Evolutionary conservation across 2,888 invertebrate genomes (phyloP).

Genomic region (Caenorhabditis sulstoni): DNA sequence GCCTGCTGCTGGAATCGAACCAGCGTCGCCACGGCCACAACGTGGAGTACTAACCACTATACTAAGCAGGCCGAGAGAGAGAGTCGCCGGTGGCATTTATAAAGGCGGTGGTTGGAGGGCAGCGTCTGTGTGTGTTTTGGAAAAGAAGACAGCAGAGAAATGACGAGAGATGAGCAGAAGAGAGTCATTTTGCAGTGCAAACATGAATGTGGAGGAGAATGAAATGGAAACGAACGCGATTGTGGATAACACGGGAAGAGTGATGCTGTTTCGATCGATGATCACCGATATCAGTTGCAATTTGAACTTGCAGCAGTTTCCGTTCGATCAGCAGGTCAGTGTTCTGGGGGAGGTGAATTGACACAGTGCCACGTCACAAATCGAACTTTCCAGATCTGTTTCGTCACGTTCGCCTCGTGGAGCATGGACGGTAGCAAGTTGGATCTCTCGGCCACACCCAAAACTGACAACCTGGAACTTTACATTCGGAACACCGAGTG

Average conservation of each 20-base stretch:
- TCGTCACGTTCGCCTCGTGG: slow-evolving; percentile 79
- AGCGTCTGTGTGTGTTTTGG: not conserved
- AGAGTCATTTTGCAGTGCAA: slow-evolving; percentile 67
- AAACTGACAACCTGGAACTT: slow-evolving; percentile 75
- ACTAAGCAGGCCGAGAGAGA: slow-evolving; percentile 67
- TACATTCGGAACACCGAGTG: slow-evolving; percentile 79
- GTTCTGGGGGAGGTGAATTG: no score
- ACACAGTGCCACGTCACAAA: not conserved
- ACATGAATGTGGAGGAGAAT: slow-evolving; percentile 79
- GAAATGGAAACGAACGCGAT: slow-evolving; percentile 79
- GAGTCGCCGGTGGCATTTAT: not conserved
- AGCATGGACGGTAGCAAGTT: slow-evolving; percentile 77
- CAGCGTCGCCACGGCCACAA: slow-evolving; percentile 78
- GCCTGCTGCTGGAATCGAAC: slow-evolving; percentile 74
- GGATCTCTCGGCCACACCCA: slow-evolving; percentile 67
- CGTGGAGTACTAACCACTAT: slow-evolving; percentile 79
- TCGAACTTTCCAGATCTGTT: slow-evolving; percentile 75
- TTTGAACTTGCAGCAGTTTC: slow-evolving; percentile 75
- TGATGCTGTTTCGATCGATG: slow-evolving; percentile 75
- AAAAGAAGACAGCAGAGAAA: not conserved
- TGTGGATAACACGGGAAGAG: slow-evolving; percentile 70
- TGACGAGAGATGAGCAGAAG: no score
- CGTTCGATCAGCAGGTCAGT: slow-evolving; percentile 76
- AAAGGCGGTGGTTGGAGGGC: not conserved
- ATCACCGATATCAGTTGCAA: slow-evolving; percentile 79